Percentiles rank a stretch among this genome's conserved stretches.
These are phyloP conservation scores for Galaxias olidus DNA, from an alignment of 2,797 vertebrate species.

Conservation along the genomic window DNA sequence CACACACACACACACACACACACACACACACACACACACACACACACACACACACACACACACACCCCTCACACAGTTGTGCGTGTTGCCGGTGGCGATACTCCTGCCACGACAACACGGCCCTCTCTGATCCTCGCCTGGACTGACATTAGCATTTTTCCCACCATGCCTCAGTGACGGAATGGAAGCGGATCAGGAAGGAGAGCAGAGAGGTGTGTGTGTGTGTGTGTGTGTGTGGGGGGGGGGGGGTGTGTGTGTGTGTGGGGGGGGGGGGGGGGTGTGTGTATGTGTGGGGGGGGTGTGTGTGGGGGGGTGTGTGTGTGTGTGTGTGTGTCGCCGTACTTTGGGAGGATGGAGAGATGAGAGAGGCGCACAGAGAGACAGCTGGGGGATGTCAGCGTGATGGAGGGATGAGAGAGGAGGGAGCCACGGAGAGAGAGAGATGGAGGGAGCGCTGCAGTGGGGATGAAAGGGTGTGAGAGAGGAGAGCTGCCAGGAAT, in stretches of 20 bases:
- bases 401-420: slow-evolving; percentile 47
- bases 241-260: too few relatives aligned
- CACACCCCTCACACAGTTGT: neutral
- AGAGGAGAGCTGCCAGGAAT: slow-evolving; percentile 53
- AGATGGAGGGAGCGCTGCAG: slow-evolving; percentile 39
- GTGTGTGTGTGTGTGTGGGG: slow-evolving; percentile 3
- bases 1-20: neutral
- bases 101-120: slow-evolving; percentile 55
- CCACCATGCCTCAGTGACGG: slow-evolving; percentile 52
- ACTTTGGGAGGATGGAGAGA: slow-evolving; percentile 39
- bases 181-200: slow-evolving; percentile 51
- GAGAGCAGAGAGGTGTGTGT: slow-evolving; percentile 28
- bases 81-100: slow-evolving; percentile 4
- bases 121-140: slow-evolving; percentile 55
- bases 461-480: slow-evolving; percentile 62
- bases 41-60: slow-evolving; percentile 27
- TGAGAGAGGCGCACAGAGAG: slow-evolving; percentile 28
- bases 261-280: slow-evolving; percentile 18
- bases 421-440: slow-evolving; percentile 9
- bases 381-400: slow-evolving; percentile 59
- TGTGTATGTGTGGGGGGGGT: slow-evolving; percentile 17
- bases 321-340: too few relatives aligned
- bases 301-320: too few relatives aligned
- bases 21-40: slow-evolving; percentile 8
- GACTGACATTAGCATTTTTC: slow-evolving; percentile 65